Conservation (phyloP, 2,888 invertebrate species). For the Torymus tubicola region DNA sequence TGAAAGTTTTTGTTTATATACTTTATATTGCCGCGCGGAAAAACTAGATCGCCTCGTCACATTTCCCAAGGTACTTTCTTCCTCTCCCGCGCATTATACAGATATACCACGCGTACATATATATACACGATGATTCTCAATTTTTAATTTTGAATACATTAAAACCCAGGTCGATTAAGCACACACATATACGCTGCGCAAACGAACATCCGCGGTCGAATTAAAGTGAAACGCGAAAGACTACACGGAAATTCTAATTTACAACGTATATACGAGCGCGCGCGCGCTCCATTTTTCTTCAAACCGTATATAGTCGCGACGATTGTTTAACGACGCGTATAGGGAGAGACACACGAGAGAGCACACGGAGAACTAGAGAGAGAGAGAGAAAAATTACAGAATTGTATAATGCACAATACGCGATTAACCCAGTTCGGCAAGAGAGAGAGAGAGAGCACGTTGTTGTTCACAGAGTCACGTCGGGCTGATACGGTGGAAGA, state of each 20-base stretch:
- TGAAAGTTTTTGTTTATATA: too few relatives aligned
- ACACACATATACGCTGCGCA: too few relatives aligned
- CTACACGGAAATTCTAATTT: constrained; percentile 21
- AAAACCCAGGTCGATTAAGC: background rate
- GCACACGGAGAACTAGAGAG: background rate
- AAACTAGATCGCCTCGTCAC: background rate
- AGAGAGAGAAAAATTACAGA: constrained; percentile 26
- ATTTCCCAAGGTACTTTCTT: constrained; percentile 20
- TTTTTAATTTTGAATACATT: constrained; percentile 18
- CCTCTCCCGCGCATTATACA: too few relatives aligned
- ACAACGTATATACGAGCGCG: background rate
- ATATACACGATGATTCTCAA: constrained; percentile 20
- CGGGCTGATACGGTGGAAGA: background rate
- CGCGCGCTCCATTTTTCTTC: background rate
- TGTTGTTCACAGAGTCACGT: constrained; percentile 16
- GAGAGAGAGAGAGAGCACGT: background rate
- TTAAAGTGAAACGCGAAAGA: constrained; percentile 9
- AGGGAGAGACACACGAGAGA: background rate
- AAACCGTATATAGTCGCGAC: background rate
- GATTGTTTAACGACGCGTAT: constrained; percentile 14
- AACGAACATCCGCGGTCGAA: background rate
- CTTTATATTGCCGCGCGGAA: too few relatives aligned
- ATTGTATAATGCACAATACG: constrained; percentile 49
- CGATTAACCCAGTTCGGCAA: constrained; percentile 49
- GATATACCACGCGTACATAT: too few relatives aligned